These are phyloP conservation scores for Luscinia luscinia DNA, from an alignment of 2,797 vertebrate genomes.

Conservation along the genomic window DNA sequence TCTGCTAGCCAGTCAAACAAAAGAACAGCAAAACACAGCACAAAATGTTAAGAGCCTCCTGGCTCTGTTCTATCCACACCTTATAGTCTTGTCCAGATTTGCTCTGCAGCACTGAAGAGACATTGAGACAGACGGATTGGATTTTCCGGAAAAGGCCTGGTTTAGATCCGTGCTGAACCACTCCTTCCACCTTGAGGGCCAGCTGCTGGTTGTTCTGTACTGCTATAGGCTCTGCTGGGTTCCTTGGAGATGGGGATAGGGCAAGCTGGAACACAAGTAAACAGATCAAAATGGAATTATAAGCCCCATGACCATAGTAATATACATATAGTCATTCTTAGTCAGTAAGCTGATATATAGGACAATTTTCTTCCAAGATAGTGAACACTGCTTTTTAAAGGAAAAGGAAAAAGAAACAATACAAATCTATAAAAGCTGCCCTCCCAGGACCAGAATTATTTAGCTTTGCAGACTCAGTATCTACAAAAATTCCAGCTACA, in stretches of 20 bases:
- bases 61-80: conserved; percentile 70
- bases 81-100: conserved; percentile 92
- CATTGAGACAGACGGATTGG: conserved; percentile 93
- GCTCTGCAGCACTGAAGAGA: conserved; percentile 92
- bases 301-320: neutral
- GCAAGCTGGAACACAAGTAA: conserved; percentile 83
- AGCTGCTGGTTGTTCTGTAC: conserved; percentile 95
- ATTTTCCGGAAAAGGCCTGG: conserved; percentile 97
- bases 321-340: neutral
- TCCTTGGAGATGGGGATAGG: conserved; percentile 93
- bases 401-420: neutral
- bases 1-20: neutral
- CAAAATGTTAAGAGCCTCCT: neutral
- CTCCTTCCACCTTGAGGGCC: conserved; percentile 95
- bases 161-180: conserved; percentile 94
- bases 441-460: neutral
- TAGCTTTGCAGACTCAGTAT: neutral
- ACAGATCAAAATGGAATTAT: neutral
- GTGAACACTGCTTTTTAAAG: neutral
- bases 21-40: neutral
- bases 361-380: neutral
- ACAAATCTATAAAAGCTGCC: neutral
- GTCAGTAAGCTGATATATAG: neutral
- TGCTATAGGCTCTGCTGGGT: conserved; percentile 91
- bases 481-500: neutral